Conservation (phyloP, 2,888 invertebrate genomes). For the Argyresthia goedartella region DNA sequence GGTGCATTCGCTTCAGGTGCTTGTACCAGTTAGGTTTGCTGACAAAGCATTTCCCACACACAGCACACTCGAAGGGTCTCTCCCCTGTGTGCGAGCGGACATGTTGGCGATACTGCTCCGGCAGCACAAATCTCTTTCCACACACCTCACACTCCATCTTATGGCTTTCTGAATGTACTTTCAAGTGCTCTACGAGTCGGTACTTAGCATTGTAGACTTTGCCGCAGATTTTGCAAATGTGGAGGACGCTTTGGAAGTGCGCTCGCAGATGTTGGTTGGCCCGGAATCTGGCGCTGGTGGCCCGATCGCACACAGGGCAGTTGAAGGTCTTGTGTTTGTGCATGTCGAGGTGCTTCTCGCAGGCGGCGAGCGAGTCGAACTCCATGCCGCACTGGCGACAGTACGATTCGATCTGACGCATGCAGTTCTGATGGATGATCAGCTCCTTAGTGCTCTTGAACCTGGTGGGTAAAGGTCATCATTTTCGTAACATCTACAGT, state of each 20-base stretch:
- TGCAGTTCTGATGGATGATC: conserved; percentile 33
- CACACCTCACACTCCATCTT: conserved; percentile 64
- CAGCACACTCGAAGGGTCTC: conserved; percentile 66
- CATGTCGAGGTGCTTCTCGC: conserved; percentile 38
- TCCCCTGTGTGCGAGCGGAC: conserved; percentile 69
- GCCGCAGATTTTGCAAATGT: conserved; percentile 70
- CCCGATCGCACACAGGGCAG: conserved; percentile 70
- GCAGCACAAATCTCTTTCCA: conserved; percentile 49
- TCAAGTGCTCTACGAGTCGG: conserved; percentile 40
- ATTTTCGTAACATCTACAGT: not conserved
- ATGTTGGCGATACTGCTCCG: conserved; percentile 53
- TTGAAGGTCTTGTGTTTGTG: conserved; percentile 41
- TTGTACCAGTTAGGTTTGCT: conserved; percentile 71
- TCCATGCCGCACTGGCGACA: conserved; percentile 47
- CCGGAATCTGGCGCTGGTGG: conserved; percentile 59
- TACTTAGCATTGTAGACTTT: conserved; percentile 60
- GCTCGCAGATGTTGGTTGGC: conserved; percentile 38
- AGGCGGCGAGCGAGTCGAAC: conserved; percentile 31
- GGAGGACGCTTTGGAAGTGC: conserved; percentile 44
- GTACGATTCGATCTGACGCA: conserved; percentile 27
- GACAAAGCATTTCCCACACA: conserved; percentile 67
- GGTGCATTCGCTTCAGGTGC: conserved; percentile 52
- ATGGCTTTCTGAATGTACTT: conserved; percentile 47
- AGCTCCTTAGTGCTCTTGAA: conserved; percentile 38
- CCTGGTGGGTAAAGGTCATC: conserved; percentile 19